Percentiles rank a stretch among this genome's conserved stretches.
Conservation (phyloP, 2,888 invertebrate genomes). For the Ariolimax columbianus region DNA sequence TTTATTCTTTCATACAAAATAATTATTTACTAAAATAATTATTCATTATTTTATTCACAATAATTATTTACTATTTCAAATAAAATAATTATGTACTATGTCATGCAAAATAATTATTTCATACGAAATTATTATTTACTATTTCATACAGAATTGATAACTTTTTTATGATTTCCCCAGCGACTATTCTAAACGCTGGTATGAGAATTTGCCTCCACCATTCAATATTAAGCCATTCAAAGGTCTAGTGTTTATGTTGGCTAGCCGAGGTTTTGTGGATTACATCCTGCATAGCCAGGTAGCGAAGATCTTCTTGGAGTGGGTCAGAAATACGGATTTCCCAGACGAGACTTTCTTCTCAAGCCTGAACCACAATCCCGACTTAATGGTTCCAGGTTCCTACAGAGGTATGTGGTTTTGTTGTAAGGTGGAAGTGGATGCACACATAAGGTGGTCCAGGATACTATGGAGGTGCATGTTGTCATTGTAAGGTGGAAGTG, state of each 20-base stretch:
- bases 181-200: conserved; percentile 48
- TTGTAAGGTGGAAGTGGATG: too few species aligned
- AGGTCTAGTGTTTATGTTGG: conserved; percentile 67
- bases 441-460: too few species aligned
- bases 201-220: conserved; percentile 52
- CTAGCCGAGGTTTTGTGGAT: conserved; percentile 66
- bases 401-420: conserved; percentile 45
- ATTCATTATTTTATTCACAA: too few species aligned
- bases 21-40: too few species aligned
- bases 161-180: conserved; percentile 24
- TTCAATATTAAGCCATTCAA: conserved; percentile 60
- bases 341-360: conserved; percentile 72
- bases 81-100: too few species aligned
- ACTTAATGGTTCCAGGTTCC: conserved; percentile 60
- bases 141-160: not conserved
- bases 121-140: too few species aligned
- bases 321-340: conserved; percentile 66
- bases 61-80: too few species aligned
- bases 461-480: too few species aligned
- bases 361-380: conserved; percentile 69
- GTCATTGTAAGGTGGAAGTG: too few species aligned
- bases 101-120: too few species aligned
- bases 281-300: conserved; percentile 60
- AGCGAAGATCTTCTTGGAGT: conserved; percentile 63
- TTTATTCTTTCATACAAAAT: too few species aligned